Conservation (phyloP, 2,113 vertebrate genomes). For the Laterallus jamaicensis region DNA sequence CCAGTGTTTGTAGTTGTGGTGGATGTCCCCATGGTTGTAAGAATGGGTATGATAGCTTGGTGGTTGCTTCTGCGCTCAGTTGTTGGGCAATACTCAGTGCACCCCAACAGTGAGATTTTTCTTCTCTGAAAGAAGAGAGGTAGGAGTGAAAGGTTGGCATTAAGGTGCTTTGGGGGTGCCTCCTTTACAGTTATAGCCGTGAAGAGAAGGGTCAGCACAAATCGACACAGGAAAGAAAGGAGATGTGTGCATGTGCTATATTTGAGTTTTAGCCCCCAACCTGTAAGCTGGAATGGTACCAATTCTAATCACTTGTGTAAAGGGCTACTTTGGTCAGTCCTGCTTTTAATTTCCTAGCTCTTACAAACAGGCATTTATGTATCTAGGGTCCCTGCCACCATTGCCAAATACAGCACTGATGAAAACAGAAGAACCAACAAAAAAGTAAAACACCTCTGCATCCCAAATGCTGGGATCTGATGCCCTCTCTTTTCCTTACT, state of each 20-base stretch:
- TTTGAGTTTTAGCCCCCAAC: neutral
- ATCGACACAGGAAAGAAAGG: neutral
- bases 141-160: neutral
- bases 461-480: neutral
- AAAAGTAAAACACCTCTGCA: neutral
- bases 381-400: neutral
- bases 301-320: neutral
- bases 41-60: neutral
- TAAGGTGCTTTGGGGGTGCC: neutral
- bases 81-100: neutral
- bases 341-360: neutral
- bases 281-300: neutral
- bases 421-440: neutral
- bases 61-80: neutral
- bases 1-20: rapidly evolving
- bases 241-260: neutral
- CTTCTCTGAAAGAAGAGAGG: neutral
- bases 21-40: rapidly evolving
- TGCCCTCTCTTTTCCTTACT: constrained; percentile 34
- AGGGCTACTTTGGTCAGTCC: neutral
- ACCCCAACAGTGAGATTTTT: neutral
- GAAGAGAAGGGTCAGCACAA: neutral
- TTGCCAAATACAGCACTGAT: neutral
- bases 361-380: neutral
- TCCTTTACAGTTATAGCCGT: neutral